Base-by-base conservation (phyloP, 1,140 invertebrate genomes). In the Papilio polyxenes region DNA sequence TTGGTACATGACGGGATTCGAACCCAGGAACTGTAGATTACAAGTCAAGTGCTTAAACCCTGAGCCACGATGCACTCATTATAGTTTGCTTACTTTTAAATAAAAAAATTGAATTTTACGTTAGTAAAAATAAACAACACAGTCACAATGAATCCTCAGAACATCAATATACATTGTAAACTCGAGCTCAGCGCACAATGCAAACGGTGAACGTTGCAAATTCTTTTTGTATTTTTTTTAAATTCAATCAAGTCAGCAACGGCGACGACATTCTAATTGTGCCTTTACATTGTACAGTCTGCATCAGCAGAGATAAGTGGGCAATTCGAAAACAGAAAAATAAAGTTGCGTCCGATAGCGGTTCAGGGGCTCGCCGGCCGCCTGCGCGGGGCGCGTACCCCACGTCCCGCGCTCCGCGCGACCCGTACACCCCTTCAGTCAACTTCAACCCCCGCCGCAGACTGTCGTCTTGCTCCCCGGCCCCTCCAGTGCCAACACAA, bases 301-400 rank as follows among this genome's bases (percentile, higher is more conserved):
- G 87, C 87, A 91, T 89, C 86, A 86, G 89, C 87, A 87, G 88
- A 92, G 90, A 92, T 89, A 90, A 92, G 89, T 90, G 89, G 89
- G 85, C 86, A 85, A 89, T 90, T 84, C 83, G 84, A 86, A 88
- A 85, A 83, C 78, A 90, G 91, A 90, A 91, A 92, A 92, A 91
- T 91, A 92, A 87, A 89, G 87, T 89, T 88, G 84, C 83, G 82
- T 82, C 79, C 83, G 81, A 83, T 85, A 86, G 86, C 84, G 81
- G 85, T 74, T 81, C 76, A 74, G 77, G 44, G 75, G 75, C 48
- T 37, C 8, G 82, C 40, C 75, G 83, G 79, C 85, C 89, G 89
- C 89, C 88, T 89, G 90, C 90, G 89, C 91, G 89, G 81, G 86
- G 89, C 89, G 85, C 59, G 78, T 44, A 11, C 40, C 40, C 74